These are phyloP conservation scores for Ectobius pallidus DNA, from an alignment of 2,888 invertebrate species.

Conservation along the genomic window DNA sequence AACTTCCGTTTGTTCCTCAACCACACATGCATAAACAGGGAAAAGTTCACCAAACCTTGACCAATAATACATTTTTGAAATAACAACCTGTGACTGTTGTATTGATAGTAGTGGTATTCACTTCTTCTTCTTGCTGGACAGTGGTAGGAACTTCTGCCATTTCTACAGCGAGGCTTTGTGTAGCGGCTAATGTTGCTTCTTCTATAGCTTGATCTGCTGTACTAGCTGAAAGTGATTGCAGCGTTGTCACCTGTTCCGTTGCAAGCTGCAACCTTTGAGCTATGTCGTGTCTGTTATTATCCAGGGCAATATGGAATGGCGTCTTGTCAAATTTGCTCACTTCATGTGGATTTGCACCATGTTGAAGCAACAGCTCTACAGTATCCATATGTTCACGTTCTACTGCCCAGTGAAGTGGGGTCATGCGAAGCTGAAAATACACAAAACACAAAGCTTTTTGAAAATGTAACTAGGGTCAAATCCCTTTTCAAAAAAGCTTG, in stretches of 20 bases:
- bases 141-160: slow-evolving; percentile 40
- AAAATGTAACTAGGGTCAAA: too few species aligned
- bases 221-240: neutral
- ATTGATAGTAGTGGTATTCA: slow-evolving; percentile 29
- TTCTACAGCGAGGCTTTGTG: slow-evolving; percentile 40
- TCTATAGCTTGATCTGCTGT: slow-evolving; percentile 18
- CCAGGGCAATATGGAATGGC: slow-evolving; percentile 69
- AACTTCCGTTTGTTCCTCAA: too few species aligned
- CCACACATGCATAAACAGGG: too few species aligned
- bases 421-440: slow-evolving; percentile 83
- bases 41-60: too few species aligned
- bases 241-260: neutral
- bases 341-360: slow-evolving; percentile 73
- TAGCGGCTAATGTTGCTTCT: slow-evolving; percentile 54
- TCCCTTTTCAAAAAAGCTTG: too few species aligned
- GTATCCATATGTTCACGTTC: slow-evolving; percentile 76
- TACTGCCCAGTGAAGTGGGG: slow-evolving; percentile 93
- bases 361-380: slow-evolving; percentile 70
- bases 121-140: slow-evolving; percentile 44
- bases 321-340: slow-evolving; percentile 77
- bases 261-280: slow-evolving; percentile 59
- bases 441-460: slow-evolving; percentile 14
- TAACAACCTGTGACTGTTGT: too few species aligned
- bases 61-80: too few species aligned
- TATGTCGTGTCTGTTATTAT: slow-evolving; percentile 68